A percentile compares a stretch with the other conserved stretches of the same genome.
Conservation (phyloP, 2,888 invertebrate species). For the Petrolisthes manimaculis region DNA sequence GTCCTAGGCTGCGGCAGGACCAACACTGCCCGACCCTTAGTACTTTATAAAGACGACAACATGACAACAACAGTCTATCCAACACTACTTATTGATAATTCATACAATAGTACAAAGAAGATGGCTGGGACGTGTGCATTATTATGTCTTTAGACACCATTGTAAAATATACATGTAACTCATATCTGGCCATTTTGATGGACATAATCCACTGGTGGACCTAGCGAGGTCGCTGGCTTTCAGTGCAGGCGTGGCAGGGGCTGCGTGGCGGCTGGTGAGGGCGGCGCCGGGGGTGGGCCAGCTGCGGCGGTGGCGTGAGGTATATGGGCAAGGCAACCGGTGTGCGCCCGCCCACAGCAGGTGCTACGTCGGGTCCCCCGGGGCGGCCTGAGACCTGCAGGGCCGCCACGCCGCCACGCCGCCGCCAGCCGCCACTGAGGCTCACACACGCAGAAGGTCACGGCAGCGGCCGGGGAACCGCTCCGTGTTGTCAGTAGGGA, state of each 20-base stretch:
- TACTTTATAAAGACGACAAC: constrained; percentile 60
- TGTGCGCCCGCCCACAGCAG: constrained; percentile 54
- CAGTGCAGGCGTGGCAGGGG: constrained; percentile 13
- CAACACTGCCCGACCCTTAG: constrained; percentile 57
- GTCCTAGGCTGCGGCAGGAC: constrained; percentile 52
- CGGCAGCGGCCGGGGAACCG: constrained; percentile 35
- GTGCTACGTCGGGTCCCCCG: constrained; percentile 41
- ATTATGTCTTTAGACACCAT: constrained; percentile 61
- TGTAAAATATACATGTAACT: constrained; percentile 56
- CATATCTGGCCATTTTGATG: constrained; percentile 55
- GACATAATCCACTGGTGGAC: constrained; percentile 48
- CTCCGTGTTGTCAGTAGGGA: constrained; percentile 40
- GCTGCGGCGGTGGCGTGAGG: constrained; percentile 55
- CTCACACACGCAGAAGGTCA: constrained; percentile 31
- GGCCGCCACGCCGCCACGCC: constrained; percentile 37
- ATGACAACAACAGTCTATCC: constrained; percentile 61
- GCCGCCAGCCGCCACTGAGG: constrained; percentile 37
- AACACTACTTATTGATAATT: constrained; percentile 62
- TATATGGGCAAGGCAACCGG: constrained; percentile 57
- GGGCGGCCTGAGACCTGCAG: neutral
- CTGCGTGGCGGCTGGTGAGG: constrained; percentile 38
- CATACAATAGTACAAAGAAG: constrained; percentile 62
- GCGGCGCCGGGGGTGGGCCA: constrained; percentile 53
- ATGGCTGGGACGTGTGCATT: constrained; percentile 63
- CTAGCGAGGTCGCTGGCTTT: constrained; percentile 23